These are phyloP conservation scores for Dreissena polymorpha DNA, from an alignment of 1,140 invertebrate genomes.

Conservation along the genomic window DNA sequence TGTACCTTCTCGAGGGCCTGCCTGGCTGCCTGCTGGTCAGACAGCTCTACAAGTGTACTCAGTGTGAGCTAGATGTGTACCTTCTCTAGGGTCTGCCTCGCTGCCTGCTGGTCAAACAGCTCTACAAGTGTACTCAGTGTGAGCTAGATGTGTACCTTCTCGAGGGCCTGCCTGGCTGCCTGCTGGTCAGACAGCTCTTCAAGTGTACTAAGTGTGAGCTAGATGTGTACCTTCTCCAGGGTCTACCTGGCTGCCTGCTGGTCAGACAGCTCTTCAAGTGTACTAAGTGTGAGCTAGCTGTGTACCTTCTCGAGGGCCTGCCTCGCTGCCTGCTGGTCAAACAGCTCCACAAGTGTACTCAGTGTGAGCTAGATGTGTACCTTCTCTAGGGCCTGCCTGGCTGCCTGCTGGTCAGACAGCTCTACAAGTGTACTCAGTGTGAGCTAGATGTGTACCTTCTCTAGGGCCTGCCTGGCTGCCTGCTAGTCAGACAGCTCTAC, in stretches of 20 bases:
- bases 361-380: too few species aligned
- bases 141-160: conserved; percentile 71
- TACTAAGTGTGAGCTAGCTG: too few species aligned
- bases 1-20: too few species aligned
- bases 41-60: too few species aligned
- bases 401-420: conserved; percentile 69
- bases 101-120: too few species aligned
- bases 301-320: conserved; percentile 76
- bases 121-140: too few species aligned
- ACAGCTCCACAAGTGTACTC: too few species aligned
- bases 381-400: conserved; percentile 71
- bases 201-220: too few species aligned
- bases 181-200: conserved; percentile 75
- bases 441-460: conserved; percentile 66
- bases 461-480: conserved; percentile 64
- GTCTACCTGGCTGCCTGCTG: conserved; percentile 66
- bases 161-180: conserved; percentile 63
- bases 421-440: conserved; percentile 67
- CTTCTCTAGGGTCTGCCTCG: too few species aligned
- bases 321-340: too few species aligned
- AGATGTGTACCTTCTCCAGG: conserved; percentile 69
- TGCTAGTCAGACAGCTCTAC: conserved; percentile 74
- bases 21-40: too few species aligned
- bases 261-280: conserved; percentile 75
- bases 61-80: too few species aligned